Base-by-base conservation (phyloP, 2,888 invertebrate genomes). In the Isoperla grammatica region DNA sequence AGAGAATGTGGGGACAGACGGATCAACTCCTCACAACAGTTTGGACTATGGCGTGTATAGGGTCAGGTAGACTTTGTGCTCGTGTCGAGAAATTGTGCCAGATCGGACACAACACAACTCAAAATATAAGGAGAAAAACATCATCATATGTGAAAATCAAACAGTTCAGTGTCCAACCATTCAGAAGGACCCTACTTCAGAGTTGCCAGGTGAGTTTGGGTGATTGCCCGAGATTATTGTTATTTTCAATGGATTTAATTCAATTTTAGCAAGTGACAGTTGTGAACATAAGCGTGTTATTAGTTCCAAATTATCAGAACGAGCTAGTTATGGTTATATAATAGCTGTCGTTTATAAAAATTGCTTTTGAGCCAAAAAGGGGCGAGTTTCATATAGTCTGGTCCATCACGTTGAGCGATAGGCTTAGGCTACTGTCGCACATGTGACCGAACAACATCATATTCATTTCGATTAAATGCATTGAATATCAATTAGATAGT, bases 11-110 rank as follows among this genome's bases (percentile, higher is more conserved):
- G 53, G 37, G 53, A 15, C 37, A 57, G 49, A 49, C 60, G 43
- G 62, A 57, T 58, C 75, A 77, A 75, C 77, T 78, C 77, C 77
- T 81, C 82, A 84, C 81, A 83, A 81, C 82, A 82, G 84, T 86
- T 81, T 82, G 82, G 80, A 82, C 84, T 81, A 88, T 88, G 87
- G 87, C 87, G 83, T 86, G 86, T 83, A 81, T 86, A 82, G 85
- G 85, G 80, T 84, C 87, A 79, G 84, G 85, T 82, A 84, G 87
- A 82, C 82, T 87, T 78, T 87, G 87, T 85, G 85, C 83, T 81
- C 86, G 87, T 79, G 85, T 86, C 76, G 86, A 87, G 80, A 87
- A 87, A 83, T 78, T 87, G 85, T 87, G 87, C 83, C 86, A 86
- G 82, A 85, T 86, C 75, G 83, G 85, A 79, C 82, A 81, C 77